Evolutionary conservation across 2,888 invertebrate species (phyloP).

Genomic region (Pristionchus japonicus): DNA sequence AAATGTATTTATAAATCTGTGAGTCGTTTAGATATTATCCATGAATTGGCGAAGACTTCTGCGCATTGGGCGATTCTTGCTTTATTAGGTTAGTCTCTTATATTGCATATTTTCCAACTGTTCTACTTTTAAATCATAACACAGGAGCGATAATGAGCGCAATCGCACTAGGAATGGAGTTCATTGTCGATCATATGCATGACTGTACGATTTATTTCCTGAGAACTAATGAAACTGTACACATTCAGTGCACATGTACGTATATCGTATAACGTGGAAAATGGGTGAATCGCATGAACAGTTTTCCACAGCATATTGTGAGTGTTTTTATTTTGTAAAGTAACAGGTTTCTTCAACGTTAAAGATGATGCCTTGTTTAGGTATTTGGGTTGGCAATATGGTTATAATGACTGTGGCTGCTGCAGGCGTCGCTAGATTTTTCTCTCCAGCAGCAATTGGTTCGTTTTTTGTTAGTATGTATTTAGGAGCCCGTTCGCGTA

Average conservation of each 20-base stretch:
- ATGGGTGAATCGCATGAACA: background rate
- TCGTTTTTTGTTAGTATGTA: background rate
- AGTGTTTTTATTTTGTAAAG: background rate
- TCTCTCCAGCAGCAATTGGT: slow-evolving; percentile 10
- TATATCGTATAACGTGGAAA: background rate
- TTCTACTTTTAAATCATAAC: too few relatives aligned
- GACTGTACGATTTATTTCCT: background rate
- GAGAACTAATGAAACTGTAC: background rate
- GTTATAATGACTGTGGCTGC: background rate
- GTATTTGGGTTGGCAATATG: slow-evolving; percentile 25
- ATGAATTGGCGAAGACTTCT: background rate
- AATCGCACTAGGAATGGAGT: background rate
- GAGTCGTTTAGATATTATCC: background rate
- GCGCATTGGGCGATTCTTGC: background rate
- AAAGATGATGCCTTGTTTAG: background rate
- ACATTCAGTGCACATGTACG: background rate
- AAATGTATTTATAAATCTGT: too few relatives aligned
- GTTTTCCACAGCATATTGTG: background rate
- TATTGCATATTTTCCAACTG: too few relatives aligned
- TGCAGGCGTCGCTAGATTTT: background rate
- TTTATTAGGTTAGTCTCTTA: background rate
- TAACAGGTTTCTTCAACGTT: too few relatives aligned
- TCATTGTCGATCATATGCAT: background rate
- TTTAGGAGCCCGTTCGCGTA: too few relatives aligned
- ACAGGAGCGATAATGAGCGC: background rate